Percentiles rank a stretch among this genome's conserved stretches.
Evolutionary conservation across 2,113 vertebrate genomes (phyloP).

Genomic region (Leucopsar rothschildi): DNA sequence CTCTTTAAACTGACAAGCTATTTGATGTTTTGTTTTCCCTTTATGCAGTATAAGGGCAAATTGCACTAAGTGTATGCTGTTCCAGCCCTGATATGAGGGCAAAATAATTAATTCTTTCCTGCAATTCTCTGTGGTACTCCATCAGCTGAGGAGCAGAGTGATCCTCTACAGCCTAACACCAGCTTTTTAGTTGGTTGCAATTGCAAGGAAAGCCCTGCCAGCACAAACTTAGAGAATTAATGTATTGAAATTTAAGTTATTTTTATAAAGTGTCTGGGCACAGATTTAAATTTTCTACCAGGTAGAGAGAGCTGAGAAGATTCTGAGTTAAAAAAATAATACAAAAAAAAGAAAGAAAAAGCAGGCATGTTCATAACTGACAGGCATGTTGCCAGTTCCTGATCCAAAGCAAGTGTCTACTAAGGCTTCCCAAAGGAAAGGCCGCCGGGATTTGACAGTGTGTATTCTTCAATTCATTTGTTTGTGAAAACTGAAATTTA

Average conservation of each 20-base stretch:
- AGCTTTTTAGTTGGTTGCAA: neutral
- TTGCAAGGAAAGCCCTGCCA: neutral
- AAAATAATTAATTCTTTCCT: constrained; percentile 13
- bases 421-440: neutral
- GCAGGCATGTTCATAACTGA: neutral
- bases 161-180: neutral
- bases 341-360: neutral
- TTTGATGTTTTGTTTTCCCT: constrained; percentile 42
- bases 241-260: neutral
- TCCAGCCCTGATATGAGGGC: neutral
- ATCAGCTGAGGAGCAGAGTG: neutral
- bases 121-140: neutral
- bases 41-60: neutral
- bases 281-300: neutral
- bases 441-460: neutral
- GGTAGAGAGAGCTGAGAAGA: neutral
- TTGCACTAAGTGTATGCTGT: neutral
- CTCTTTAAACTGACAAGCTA: neutral
- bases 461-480: neutral
- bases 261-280: neutral
- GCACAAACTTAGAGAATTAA: neutral
- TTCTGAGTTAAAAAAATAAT: neutral
- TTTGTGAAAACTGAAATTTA: neutral
- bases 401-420: neutral
- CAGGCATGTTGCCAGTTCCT: neutral